Conservation (phyloP, 2,888 invertebrate genomes). For the Oligia latruncula region DNA sequence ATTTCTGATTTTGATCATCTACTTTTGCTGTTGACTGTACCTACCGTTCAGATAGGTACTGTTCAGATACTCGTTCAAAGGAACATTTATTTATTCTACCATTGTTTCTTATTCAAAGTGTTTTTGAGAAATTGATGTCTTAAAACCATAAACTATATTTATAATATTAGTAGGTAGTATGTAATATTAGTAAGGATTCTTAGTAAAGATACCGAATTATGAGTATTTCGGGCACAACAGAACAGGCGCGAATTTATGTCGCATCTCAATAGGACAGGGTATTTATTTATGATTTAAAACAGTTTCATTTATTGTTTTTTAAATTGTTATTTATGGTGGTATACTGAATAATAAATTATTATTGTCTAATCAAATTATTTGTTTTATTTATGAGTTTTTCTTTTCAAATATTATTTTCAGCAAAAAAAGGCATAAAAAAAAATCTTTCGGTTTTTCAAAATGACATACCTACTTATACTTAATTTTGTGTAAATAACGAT, state of each 20-base stretch:
- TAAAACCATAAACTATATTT: neutral
- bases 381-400: neutral
- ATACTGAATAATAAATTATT: constrained; percentile 20
- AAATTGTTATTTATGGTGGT: neutral
- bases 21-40: neutral
- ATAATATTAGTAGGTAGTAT: no score
- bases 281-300: neutral
- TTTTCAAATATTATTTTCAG: neutral
- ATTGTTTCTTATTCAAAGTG: neutral
- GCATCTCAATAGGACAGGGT: constrained; percentile 5
- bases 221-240: neutral
- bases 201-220: neutral
- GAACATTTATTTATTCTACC: neutral
- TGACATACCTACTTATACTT: neutral
- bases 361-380: neutral
- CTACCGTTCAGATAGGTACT: no score
- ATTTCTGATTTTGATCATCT: no score
- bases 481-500: neutral
- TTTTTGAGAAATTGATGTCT: neutral
- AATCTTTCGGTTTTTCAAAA: neutral
- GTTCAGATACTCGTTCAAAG: neutral
- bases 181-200: neutral
- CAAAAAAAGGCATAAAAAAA: neutral
- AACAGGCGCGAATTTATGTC: constrained; percentile 7
- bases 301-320: neutral